Conservation (phyloP, 2,888 invertebrate species). For the Ochropleura plecta region DNA sequence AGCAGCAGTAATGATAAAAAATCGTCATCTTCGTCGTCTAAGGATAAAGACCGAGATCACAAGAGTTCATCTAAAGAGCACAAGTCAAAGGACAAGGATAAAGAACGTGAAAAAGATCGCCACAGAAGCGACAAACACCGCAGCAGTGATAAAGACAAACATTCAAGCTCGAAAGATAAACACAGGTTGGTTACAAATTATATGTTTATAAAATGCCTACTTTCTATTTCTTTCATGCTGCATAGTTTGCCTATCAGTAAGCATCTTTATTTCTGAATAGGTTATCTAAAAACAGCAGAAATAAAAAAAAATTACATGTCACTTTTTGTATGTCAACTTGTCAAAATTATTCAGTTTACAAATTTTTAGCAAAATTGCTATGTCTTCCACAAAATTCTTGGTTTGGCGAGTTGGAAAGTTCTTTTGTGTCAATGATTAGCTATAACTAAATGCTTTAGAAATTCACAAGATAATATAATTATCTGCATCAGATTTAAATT, state of each 20-base stretch:
- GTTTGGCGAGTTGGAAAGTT: neutral
- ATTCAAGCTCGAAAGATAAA: constrained; percentile 90
- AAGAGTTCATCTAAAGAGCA: constrained; percentile 70
- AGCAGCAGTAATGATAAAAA: constrained; percentile 80
- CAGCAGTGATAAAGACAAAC: constrained; percentile 84
- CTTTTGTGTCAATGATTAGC: constrained; percentile 7
- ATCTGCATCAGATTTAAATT: constrained; percentile 9
- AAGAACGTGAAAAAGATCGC: constrained; percentile 82
- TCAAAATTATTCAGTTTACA: constrained; percentile 39
- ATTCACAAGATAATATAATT: constrained; percentile 29
- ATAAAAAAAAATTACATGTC: constrained; percentile 34
- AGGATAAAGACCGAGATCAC: constrained; percentile 83
- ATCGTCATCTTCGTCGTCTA: constrained; percentile 83
- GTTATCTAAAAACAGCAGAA: neutral
- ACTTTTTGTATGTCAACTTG: constrained; percentile 41
- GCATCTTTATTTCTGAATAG: neutral
- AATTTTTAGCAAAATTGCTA: constrained; percentile 17
- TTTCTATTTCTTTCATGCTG: constrained; percentile 15
- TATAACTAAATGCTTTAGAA: constrained; percentile 5
- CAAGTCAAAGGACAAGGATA: constrained; percentile 69
- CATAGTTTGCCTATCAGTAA: neutral
- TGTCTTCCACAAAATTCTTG: neutral
- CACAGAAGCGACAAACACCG: constrained; percentile 85
- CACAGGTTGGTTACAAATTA: constrained; percentile 83
- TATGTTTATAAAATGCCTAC: constrained; percentile 1